These are phyloP conservation scores for Drosophila guanche DNA, from an alignment of 1,140 invertebrate genomes.

Conservation along the genomic window DNA sequence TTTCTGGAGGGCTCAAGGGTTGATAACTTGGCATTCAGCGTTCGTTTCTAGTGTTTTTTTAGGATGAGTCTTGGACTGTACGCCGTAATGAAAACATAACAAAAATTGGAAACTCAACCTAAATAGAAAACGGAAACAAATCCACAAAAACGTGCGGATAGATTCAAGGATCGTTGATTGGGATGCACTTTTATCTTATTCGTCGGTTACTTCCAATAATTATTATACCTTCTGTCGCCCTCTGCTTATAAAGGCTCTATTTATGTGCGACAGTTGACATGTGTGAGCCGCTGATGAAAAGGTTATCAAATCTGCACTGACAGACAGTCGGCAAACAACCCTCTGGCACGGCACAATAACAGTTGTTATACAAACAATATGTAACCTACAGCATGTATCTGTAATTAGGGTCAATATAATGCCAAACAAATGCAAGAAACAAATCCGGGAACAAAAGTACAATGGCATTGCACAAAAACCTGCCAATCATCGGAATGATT, in stretches of 20 bases:
- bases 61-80: conserved; percentile 48
- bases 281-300: conserved; percentile 49
- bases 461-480: conserved; percentile 22
- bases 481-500: conserved; percentile 41
- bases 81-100: conserved; percentile 73
- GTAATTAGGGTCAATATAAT: conserved; percentile 57
- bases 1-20: conserved; percentile 22
- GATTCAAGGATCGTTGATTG: background rate
- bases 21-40: conserved; percentile 20
- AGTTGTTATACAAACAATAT: conserved; percentile 35
- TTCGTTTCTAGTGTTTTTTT: conserved; percentile 57
- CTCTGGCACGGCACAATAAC: background rate
- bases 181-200: no score
- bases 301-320: conserved; percentile 20
- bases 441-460: conserved; percentile 37
- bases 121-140: conserved; percentile 60
- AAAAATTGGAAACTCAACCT: conserved; percentile 70
- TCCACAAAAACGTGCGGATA: conserved; percentile 29
- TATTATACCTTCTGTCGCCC: no score
- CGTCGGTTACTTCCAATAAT: no score
- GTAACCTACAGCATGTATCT: conserved; percentile 19
- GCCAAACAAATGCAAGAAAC: conserved; percentile 44
- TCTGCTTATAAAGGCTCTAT: conserved; percentile 63
- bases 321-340: conserved; percentile 14
- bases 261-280: conserved; percentile 66